Conservation (phyloP, 2,888 invertebrate genomes). For the Chromoteleia sp. region DNA sequence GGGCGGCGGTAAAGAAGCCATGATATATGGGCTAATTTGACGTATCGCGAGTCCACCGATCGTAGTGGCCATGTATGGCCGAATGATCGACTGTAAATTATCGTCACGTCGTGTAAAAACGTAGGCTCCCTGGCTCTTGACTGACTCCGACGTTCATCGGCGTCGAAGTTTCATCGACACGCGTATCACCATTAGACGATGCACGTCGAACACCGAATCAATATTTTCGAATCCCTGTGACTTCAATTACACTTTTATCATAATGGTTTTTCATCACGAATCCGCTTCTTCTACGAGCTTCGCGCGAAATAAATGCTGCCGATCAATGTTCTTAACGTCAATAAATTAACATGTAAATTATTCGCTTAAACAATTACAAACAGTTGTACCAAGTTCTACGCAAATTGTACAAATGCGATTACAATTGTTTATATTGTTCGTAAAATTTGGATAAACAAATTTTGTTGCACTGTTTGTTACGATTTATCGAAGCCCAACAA, state of each 20-base stretch:
- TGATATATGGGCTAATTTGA: constrained; percentile 84
- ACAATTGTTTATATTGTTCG: no score
- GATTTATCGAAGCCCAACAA: no score
- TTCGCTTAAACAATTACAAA: no score
- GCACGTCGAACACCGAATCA: constrained; percentile 37
- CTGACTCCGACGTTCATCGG: constrained; percentile 78
- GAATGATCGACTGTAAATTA: constrained; percentile 84
- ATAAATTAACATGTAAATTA: no score
- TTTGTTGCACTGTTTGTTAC: no score
- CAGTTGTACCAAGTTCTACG: no score
- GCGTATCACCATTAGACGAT: constrained; percentile 72
- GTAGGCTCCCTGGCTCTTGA: constrained; percentile 72
- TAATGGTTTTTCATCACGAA: no score
- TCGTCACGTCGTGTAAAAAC: constrained; percentile 82
- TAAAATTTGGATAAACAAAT: no score
- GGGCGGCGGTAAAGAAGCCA: constrained; percentile 81
- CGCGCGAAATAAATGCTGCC: no score
- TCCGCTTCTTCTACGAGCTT: no score
- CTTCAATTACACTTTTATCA: constrained; percentile 1
- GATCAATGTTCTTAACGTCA: no score
- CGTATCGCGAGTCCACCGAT: constrained; percentile 82
- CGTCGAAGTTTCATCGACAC: constrained; percentile 81
- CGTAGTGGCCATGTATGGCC: constrained; percentile 81
- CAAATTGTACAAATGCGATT: no score
- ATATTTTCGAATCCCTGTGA: constrained; percentile 25